A percentile compares a stretch with the other conserved stretches of the same genome.
Conservation (phyloP, 2,888 invertebrate species). For the Philereme vetulata region DNA sequence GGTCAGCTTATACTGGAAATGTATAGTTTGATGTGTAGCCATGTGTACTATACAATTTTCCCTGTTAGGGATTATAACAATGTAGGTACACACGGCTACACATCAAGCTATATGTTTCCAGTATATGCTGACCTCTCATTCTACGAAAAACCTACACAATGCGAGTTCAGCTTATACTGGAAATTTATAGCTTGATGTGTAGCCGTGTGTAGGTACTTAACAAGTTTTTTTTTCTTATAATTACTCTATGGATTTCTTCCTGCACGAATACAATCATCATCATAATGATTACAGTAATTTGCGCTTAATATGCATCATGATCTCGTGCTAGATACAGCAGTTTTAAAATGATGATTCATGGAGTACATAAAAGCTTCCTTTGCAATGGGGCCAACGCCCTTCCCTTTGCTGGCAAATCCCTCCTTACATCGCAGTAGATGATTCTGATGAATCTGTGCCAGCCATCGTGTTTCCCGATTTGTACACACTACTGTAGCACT, state of each 20-base stretch:
- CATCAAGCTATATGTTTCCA: no score
- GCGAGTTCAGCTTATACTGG: no score
- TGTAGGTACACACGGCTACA: no score
- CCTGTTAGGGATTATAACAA: no score
- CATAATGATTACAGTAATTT: slow-evolving; percentile 15
- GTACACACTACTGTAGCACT: slow-evolving; percentile 17
- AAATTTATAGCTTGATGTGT: no score
- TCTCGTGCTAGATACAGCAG: background rate
- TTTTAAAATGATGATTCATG: slow-evolving; percentile 47
- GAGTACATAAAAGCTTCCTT: slow-evolving; percentile 50
- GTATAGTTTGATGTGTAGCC: no score
- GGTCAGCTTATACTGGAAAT: no score
- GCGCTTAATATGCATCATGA: slow-evolving; percentile 10
- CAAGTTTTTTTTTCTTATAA: background rate
- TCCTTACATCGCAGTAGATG: slow-evolving; percentile 21
- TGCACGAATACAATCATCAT: slow-evolving; percentile 10
- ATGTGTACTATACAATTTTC: no score
- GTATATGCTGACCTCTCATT: no score
- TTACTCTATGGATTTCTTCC: background rate
- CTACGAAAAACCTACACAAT: no score
- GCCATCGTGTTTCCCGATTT: slow-evolving; percentile 41
- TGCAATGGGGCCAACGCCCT: slow-evolving; percentile 68
- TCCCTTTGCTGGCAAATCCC: slow-evolving; percentile 37
- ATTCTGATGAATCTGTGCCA: slow-evolving; percentile 28
- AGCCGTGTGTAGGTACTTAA: no score